Base-by-base conservation (phyloP, 1,140 invertebrate genomes). In the Heliconius hewitsoni region DNA sequence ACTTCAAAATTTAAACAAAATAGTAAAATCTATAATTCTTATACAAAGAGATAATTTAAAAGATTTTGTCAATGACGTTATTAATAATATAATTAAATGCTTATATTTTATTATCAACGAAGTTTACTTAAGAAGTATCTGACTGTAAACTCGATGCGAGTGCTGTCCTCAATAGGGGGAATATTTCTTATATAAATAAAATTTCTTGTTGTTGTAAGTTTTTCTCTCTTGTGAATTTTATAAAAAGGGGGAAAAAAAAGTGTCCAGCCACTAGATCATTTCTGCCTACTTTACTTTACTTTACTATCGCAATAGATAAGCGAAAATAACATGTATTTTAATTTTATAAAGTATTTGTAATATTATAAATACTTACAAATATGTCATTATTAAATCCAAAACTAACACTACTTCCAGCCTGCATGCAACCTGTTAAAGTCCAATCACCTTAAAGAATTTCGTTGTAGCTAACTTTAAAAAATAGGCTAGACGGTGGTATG, bases 401-500 rank as follows among this genome's bases (percentile, higher is more conserved):
- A 66, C 27, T 30, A 23, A 27, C 27, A 66, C 55, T 9, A 57
- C 3, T 18, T 66, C 16, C 11, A 0, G 60, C 23, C 60, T 66
- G 60, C 27, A 66, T 66, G 60, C 27, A 30, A 66, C 60, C 57
- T 60, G 57, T 60, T 60, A 27, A 60, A 74, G 73, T 74, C 73
- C 52, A 74, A 74, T 74, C 73, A 55, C 73, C 55, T 52, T 74
- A 74, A 74, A 57, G 73, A 34, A 74, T 74, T 74, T 76, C 42
- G 60, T 76, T 76, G 74, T 46, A 76, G n/a, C 71, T 72, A 66
- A 66, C 74, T 57, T 37, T 74, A 78, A 78, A 76, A 81, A 78
- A 78, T 76, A 81, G 73, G 77, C 80, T 81, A 81, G 79, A 81
- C 79, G 23, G 46, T 46, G 42, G 71, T 77, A 71, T 77, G 55